Evolutionary conservation across 1,140 invertebrate species (phyloP).

Genomic region (Pachypsylla venusta): DNA sequence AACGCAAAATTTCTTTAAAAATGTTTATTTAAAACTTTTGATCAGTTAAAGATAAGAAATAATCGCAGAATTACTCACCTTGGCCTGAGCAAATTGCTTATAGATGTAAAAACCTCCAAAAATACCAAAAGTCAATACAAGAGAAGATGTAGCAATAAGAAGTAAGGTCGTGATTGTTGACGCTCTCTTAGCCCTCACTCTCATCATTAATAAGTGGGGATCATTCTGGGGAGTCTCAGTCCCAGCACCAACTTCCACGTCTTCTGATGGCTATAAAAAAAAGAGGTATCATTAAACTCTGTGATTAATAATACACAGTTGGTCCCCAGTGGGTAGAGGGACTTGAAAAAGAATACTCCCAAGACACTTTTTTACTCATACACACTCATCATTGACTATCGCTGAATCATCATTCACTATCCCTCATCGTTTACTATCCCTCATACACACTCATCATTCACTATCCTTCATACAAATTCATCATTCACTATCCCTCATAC

Average conservation of each 20-base stretch:
- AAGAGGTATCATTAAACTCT: too few relatives aligned
- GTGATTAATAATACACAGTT: too few relatives aligned
- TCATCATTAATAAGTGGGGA: neutral
- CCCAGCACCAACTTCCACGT: neutral
- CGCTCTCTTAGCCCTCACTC: neutral
- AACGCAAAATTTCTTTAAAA: neutral
- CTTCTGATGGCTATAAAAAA: neutral
- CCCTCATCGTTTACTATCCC: too few relatives aligned
- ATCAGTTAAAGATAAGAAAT: neutral
- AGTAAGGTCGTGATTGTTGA: neutral
- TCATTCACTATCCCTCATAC: too few relatives aligned
- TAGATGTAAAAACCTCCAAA: conserved; percentile 7
- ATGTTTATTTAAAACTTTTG: neutral
- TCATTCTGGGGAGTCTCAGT: neutral
- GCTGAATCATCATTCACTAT: too few relatives aligned
- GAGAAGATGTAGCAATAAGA: neutral
- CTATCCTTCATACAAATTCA: too few relatives aligned
- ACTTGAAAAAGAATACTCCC: too few relatives aligned
- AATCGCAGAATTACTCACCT: neutral
- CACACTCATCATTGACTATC: too few relatives aligned
- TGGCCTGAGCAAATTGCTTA: neutral
- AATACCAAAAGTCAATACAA: neutral
- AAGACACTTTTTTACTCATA: too few relatives aligned
- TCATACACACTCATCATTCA: too few relatives aligned
- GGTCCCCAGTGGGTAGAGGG: too few relatives aligned